Conservation (phyloP, 2,113 vertebrate species). For the Pungitius pungitius region DNA sequence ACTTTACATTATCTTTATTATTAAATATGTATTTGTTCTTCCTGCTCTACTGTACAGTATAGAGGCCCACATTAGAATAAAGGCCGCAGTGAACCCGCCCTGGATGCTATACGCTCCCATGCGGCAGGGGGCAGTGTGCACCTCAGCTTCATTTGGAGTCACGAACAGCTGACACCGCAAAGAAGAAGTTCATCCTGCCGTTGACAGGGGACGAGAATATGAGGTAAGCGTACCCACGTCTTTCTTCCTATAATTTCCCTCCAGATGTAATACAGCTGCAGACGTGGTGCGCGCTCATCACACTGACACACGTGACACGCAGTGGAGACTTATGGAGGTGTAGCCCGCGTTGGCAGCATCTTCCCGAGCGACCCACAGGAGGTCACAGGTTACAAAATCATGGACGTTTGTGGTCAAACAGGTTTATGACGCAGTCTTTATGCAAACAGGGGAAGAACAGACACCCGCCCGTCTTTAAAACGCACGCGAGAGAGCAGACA, state of each 20-base stretch:
- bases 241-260: neutral
- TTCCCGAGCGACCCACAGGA: neutral
- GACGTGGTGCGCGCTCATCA: neutral
- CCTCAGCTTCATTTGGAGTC: neutral
- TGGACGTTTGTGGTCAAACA: neutral
- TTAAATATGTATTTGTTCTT: too few species aligned
- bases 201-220: neutral
- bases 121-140: constrained; percentile 20
- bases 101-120: neutral
- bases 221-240: neutral
- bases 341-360: too few species aligned
- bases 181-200: neutral
- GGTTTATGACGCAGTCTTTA: neutral
- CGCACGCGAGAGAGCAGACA: neutral
- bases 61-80: neutral
- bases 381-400: neutral
- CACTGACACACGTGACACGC: too few species aligned
- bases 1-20: too few species aligned
- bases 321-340: too few species aligned
- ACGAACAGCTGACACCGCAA: neutral
- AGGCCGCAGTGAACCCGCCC: neutral
- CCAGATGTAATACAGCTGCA: neutral
- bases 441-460: neutral
- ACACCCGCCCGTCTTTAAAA: neutral
- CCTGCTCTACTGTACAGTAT: too few species aligned